phyloP scores from a whole-genome alignment of 2,888 invertebrate genomes.

The Lissocephala sabroskyi region DNA sequence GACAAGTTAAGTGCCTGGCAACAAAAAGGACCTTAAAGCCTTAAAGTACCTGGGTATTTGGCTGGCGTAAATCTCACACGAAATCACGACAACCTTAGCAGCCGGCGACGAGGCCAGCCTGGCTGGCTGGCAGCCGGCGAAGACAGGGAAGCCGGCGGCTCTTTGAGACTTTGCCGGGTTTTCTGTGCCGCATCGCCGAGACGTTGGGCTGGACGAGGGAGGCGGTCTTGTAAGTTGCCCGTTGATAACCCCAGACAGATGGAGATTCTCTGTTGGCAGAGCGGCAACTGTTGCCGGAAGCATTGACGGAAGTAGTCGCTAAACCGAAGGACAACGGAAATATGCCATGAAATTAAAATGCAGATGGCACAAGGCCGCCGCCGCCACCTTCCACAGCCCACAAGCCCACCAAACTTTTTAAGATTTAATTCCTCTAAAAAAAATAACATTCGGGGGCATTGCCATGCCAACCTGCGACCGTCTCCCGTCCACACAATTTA shows the following conservation, averaged over 20 bases:
- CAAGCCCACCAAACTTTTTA: background rate
- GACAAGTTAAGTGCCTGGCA: too few relatives aligned
- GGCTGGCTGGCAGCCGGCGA: too few relatives aligned
- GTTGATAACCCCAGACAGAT: constrained; percentile 18
- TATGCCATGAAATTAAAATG: constrained; percentile 56
- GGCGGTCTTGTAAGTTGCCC: background rate
- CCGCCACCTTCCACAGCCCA: background rate
- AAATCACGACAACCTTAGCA: constrained; percentile 29
- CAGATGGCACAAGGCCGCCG: constrained; percentile 4
- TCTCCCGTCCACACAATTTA: constrained; percentile 50
- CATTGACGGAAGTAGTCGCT: constrained; percentile 57
- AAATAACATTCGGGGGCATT: too few relatives aligned
- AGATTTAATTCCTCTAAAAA: too few relatives aligned
- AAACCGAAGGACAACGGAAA: constrained; percentile 58
- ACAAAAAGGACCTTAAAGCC: too few relatives aligned
- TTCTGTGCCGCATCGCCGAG: too few relatives aligned
- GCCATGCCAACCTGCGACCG: too few relatives aligned
- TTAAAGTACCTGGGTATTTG: too few relatives aligned
- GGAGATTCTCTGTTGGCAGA: constrained; percentile 19
- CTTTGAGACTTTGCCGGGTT: too few relatives aligned
- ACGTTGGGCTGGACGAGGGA: background rate
- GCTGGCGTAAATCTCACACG: constrained; percentile 7
- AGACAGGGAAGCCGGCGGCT: too few relatives aligned
- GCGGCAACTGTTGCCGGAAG: constrained; percentile 63
- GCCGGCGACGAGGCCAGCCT: constrained; percentile 4